A percentile compares a stretch with the other conserved stretches of the same genome.
Evolutionary conservation across 2,888 invertebrate genomes (phyloP).

Genomic region (Zhuqinia jingwanae): DNA sequence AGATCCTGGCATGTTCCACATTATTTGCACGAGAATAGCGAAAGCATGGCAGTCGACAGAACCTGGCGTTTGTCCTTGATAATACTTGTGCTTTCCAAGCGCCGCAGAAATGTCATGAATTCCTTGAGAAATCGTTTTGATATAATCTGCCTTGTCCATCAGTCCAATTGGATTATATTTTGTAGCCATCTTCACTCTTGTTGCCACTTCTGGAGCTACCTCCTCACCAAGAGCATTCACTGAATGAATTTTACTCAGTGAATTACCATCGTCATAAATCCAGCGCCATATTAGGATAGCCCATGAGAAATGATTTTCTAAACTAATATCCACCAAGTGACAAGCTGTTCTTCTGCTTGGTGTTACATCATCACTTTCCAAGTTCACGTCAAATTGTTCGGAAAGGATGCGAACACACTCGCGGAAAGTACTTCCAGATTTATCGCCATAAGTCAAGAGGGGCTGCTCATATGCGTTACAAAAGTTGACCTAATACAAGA

Average conservation of each 20-base stretch:
- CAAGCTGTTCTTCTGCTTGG: constrained; percentile 74
- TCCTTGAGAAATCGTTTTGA: constrained; percentile 71
- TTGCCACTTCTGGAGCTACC: constrained; percentile 58
- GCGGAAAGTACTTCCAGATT: constrained; percentile 65
- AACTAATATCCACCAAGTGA: constrained; percentile 72
- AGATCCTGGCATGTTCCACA: constrained; percentile 80
- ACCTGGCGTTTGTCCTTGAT: constrained; percentile 77
- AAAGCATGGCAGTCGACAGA: constrained; percentile 81
- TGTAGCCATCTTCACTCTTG: constrained; percentile 70
- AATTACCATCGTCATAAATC: constrained; percentile 76
- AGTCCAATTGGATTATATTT: constrained; percentile 77
- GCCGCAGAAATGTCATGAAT: constrained; percentile 76
- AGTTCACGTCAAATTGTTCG: constrained; percentile 64
- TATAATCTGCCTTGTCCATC: constrained; percentile 68
- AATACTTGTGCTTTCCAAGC: constrained; percentile 77
- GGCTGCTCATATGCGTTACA: constrained; percentile 57
- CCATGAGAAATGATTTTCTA: constrained; percentile 77
- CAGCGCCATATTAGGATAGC: constrained; percentile 78
- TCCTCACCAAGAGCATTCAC: constrained; percentile 50
- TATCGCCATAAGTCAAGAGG: constrained; percentile 73
- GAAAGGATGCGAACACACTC: constrained; percentile 69
- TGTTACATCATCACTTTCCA: constrained; percentile 62
- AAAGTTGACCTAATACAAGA: constrained; percentile 43
- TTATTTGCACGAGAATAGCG: constrained; percentile 81
- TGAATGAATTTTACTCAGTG: constrained; percentile 74